A percentile compares a stretch with the other conserved stretches of the same genome.
Evolutionary conservation across 2,888 invertebrate genomes (phyloP).

Genomic region (Ennomos fuscantarius): DNA sequence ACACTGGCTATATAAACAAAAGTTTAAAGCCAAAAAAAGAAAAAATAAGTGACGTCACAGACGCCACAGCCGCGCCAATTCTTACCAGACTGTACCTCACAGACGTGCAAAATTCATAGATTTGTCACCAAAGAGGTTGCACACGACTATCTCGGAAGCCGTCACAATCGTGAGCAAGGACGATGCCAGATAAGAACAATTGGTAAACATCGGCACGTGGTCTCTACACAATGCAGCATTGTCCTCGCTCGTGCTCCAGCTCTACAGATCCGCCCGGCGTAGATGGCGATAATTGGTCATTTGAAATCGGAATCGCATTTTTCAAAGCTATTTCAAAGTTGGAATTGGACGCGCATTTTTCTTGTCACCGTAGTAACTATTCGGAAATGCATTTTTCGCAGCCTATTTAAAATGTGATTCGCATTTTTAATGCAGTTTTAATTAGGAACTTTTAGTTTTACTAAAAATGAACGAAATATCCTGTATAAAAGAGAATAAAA

Average conservation of each 20-base stretch:
- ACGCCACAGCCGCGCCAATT: no score
- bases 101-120: conserved; percentile 19
- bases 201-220: conserved; percentile 65
- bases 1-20: no score
- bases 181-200: conserved; percentile 63
- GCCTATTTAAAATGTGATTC: neutral
- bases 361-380: neutral
- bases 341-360: conserved; percentile 10
- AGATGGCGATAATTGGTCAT: conserved; percentile 31
- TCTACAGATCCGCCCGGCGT: conserved; percentile 21
- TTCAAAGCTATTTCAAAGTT: conserved; percentile 20
- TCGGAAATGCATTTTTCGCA: conserved; percentile 8
- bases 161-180: conserved; percentile 54
- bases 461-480: no score
- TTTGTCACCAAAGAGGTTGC: conserved; percentile 29
- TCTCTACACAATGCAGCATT: conserved; percentile 52
- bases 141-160: conserved; percentile 33
- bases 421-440: conserved; percentile 7
- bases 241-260: conserved; percentile 42
- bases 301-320: conserved; percentile 24
- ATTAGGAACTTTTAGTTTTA: no score
- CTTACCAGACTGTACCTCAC: neutral
- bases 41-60: no score
- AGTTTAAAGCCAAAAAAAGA: no score
- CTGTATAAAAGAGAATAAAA: no score